Evolutionary conservation across 1,140 invertebrate genomes (phyloP), one percentile per base, ranked within the genome.

Genomic region (Platyura marginata): DNA sequence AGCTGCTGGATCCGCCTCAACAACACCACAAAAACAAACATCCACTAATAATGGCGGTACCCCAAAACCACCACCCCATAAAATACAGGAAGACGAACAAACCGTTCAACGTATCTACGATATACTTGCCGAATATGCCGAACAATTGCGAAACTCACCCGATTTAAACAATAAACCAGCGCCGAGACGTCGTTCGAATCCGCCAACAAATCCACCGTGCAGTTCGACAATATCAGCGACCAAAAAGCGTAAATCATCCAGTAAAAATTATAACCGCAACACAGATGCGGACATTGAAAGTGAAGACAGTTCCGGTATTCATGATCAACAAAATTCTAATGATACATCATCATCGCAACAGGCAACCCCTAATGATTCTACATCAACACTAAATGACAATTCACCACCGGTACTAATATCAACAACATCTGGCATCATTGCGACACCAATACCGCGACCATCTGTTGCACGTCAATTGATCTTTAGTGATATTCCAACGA

Each of bases 121-220:
- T 41, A 86, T 86, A 51, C 56, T 86, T 16, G 79, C 81, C 2
- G 77, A 82, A 51, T 86, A 86, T 57, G 79, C 80, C 33, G 81
- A 83, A 50, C 80, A 84, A 50, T 60, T 84, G 25, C 64, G 80
- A 43, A 83, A 83, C 55, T 82, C 79, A 3, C 81, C 80, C 0
- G 80, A 84, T 56, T 51, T 78, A 15, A 83, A 83, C 53, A 81
- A 84, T 56, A 86, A 83, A 56, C 81, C 81, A 0, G 81, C 81
- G 2, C 81, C 79, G 1, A 63, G 79, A 45, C 65, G 79, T 52
- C 66, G 78, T 42, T 76, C 77, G 0, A 81, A 84, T 57, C 77
- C 77, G 4, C 77, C 79, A 1, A 74, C 76, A 0, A 81, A 79
- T 62, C 75, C 78, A 4, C 70, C 69, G 47, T 67, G 77, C 29